Conservation (phyloP, 2,113 vertebrate genomes). For the Pampusana beccarii region DNA sequence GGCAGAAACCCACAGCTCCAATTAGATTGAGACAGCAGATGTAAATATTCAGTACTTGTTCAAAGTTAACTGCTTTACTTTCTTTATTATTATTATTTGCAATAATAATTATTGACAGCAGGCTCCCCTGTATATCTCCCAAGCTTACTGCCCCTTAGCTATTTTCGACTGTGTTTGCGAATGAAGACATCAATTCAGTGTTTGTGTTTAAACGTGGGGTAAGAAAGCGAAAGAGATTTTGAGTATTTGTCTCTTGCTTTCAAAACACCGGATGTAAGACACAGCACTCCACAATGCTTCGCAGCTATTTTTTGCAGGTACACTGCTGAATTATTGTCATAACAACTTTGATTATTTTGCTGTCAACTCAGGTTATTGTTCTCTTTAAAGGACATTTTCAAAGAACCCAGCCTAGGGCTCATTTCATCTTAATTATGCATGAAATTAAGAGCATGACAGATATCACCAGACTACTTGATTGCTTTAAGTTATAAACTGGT, state of each 20-base stretch:
- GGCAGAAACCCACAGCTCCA: neutral
- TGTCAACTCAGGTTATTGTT: neutral
- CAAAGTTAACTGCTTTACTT: neutral
- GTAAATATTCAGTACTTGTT: neutral
- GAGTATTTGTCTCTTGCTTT: neutral
- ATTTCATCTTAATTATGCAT: neutral
- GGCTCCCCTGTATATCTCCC: neutral
- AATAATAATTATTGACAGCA: neutral
- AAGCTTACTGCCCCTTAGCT: neutral
- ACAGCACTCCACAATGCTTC: neutral
- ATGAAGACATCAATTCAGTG: neutral
- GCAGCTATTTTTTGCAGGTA: neutral
- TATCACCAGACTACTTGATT: neutral
- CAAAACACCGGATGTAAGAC: neutral
- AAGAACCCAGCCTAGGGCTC: neutral
- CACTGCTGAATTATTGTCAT: neutral
- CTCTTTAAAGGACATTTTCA: neutral
- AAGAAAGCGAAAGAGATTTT: neutral
- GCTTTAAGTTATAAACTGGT: neutral
- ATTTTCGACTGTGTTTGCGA: neutral
- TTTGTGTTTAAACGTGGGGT: neutral
- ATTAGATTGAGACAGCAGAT: neutral
- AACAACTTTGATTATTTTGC: neutral
- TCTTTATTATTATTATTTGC: neutral
- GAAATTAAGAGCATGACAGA: neutral